Evolutionary conservation across 2,888 invertebrate species (phyloP), one percentile per base, ranked within the genome.

Genomic region (Mimumesa dahlbomi): DNA sequence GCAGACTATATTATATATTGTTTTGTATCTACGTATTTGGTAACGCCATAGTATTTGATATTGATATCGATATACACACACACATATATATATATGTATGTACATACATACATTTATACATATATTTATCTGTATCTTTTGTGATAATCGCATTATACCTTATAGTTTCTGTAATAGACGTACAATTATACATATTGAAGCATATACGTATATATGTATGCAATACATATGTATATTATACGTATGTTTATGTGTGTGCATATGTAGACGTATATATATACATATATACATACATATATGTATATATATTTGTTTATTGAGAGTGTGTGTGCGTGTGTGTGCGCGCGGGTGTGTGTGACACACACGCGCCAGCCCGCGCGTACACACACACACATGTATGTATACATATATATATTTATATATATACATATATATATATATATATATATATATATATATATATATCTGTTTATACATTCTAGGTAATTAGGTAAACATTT

Each of bases 91-190:
- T n/a, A n/a, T n/a, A n/a, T n/a, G n/a, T n/a, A n/a, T n/a, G n/a
- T n/a, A n/a, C n/a, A n/a, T n/a, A n/a, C n/a, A n/a, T n/a, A n/a
- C n/a, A n/a, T n/a, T n/a, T n/a, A n/a, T n/a, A n/a, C n/a, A n/a
- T n/a, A n/a, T n/a, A n/a, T n/a, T n/a, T n/a, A n/a, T n/a, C n/a
- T n/a, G n/a, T 25, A 85, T 87, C 86, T 88, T 88, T 87, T 87
- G 87, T 85, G 85, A 87, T 82, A 87, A 82, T 80, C 87, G 83
- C 84, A 88, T 87, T 84, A 85, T 77, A 84, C 82, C 81, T 82
- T 84, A 77, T 85, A 86, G 83, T 85, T 85, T 85, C 85, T 87
- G 84, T 87, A 85, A 88, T 89, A 88, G 87, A 84, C 76, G 75
- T 84, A 84, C 82, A 81, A 74, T 83, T 79, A 81, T 83, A 82